Evolutionary conservation across 2,888 invertebrate species (phyloP), one percentile per base, ranked within the genome.

Genomic region (Nomada flava): DNA sequence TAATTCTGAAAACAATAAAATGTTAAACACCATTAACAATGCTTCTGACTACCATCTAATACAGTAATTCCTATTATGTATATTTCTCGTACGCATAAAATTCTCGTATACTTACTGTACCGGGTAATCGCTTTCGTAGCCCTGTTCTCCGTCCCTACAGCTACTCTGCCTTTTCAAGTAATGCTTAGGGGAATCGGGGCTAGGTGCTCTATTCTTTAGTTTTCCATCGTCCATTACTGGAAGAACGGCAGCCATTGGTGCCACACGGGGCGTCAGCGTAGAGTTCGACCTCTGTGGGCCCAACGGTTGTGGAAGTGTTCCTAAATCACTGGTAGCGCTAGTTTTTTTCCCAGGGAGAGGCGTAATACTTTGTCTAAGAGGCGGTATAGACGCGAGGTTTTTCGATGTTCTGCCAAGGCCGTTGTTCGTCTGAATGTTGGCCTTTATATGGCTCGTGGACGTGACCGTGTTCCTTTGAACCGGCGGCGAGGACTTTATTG

Each of bases 251-350:
- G 93, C 92, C 94, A 93, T 93, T 13, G 93, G 92, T 15, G 93
- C 93, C 5, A 93, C 92, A 44, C 93, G 88, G 13, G 93, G 92
- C 7, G 92, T 93, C 20, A 94, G 70, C 0, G 94, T 93, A 0
- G 94, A 93, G 68, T 94, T 94, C 5, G 93, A 93, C 26, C 93
- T 88, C 72, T 94, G 93, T 1, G 93, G 93, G 9, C 93, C 93
- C 47, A 93, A 84, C 1, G 93, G 93, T 68, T 90, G 91, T 5
- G 87, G 73, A 1, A 87, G 63, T 9, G 84, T 74, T 50, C 85
- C 80, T 42, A 85, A 20, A 71, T 88, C 91, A 26, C 81, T 84
- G 18, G 82, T 84, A 7, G 85, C 65, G 15, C 82, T 76, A 23
- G 79, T 70, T 71, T 92, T 92, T 55, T 92, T 93, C 1, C 92